Conservation (phyloP, 2,888 invertebrate genomes). For the Lydus trimaculatus region DNA sequence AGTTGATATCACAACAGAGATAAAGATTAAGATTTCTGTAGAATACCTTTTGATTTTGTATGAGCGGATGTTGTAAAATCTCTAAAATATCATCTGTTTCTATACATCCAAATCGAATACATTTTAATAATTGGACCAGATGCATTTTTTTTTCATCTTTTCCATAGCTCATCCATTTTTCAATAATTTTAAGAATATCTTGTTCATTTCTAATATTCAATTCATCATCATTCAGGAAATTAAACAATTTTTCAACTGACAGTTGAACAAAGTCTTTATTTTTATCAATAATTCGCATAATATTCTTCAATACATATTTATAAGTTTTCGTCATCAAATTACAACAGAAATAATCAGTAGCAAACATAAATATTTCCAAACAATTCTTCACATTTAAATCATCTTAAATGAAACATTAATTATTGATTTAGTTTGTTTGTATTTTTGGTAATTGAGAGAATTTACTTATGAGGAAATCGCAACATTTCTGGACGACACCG, state of each 20-base stretch:
- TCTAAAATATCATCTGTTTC: constrained; percentile 40
- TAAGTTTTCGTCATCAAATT: constrained; percentile 70
- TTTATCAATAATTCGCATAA: constrained; percentile 64
- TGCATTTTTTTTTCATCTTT: constrained; percentile 63
- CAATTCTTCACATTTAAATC: constrained; percentile 74
- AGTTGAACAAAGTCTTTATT: constrained; percentile 72
- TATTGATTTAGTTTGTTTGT: background rate
- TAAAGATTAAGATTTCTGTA: background rate
- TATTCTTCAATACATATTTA: constrained; percentile 52
- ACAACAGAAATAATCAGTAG: constrained; percentile 73
- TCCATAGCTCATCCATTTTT: constrained; percentile 73
- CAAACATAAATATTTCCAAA: constrained; percentile 74
- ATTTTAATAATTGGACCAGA: constrained; percentile 67
- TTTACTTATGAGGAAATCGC: constrained; percentile 66
- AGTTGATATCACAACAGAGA: no score
- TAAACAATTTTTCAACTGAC: constrained; percentile 67
- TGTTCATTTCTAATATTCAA: constrained; percentile 77
- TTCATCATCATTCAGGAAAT: constrained; percentile 73
- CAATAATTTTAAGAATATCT: constrained; percentile 75
- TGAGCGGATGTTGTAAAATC: constrained; percentile 31
- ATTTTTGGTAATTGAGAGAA: background rate
- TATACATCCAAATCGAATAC: constrained; percentile 71
- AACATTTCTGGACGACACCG: constrained; percentile 75
- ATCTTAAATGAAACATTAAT: constrained; percentile 48
- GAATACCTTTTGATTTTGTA: background rate